Conservation (phyloP, 2,113 vertebrate species). For the Myotis davidii region DNA sequence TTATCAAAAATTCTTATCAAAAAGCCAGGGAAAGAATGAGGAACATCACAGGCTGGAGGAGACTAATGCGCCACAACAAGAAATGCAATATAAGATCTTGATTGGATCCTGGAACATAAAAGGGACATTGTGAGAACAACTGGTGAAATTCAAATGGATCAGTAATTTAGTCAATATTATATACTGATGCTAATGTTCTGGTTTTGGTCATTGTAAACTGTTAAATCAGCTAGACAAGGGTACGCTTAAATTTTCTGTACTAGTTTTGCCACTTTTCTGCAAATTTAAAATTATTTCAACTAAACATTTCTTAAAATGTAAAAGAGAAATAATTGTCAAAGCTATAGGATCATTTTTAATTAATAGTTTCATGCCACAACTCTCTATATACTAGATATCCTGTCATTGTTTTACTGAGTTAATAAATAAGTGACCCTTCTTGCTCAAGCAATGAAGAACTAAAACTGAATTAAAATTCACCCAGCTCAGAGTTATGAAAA, state of each 20-base stretch:
- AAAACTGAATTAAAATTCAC: neutral
- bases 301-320: slow-evolving; percentile 27
- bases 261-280: neutral
- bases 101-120: neutral
- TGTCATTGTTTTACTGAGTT: neutral
- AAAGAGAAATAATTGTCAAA: slow-evolving; percentile 11
- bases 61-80: neutral
- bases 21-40: slow-evolving; percentile 7
- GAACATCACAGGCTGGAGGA: neutral
- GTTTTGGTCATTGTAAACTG: neutral
- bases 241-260: neutral
- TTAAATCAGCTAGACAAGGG: neutral
- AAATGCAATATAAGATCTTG: neutral
- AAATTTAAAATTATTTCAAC: slow-evolving; percentile 7
- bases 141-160: neutral
- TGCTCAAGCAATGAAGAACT: neutral
- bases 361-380: neutral
- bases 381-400: neutral
- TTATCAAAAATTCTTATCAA: neutral
- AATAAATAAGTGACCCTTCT: neutral
- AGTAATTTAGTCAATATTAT: neutral
- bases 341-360: neutral
- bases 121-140: neutral
- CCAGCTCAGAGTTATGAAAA: slow-evolving; percentile 7
- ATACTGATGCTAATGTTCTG: neutral